Percentiles rank a stretch among this genome's conserved stretches.
Evolutionary conservation across 2,888 invertebrate genomes (phyloP).

Genomic region (Sarcophaga subvicina): DNA sequence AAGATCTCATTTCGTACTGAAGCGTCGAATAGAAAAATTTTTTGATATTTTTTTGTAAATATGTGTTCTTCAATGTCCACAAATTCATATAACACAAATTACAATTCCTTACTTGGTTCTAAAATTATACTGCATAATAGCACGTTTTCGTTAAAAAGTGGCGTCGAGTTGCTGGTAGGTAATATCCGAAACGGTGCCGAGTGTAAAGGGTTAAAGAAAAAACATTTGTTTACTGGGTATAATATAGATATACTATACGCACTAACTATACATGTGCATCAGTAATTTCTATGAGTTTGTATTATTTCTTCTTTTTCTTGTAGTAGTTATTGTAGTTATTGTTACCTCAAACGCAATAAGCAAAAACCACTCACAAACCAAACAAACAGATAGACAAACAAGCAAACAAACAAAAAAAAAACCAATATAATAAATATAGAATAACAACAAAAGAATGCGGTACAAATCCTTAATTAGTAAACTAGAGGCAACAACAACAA

Average conservation of each 20-base stretch:
- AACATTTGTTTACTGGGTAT: background rate
- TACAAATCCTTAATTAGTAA: slow-evolving; percentile 67
- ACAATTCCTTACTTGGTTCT: too few species aligned
- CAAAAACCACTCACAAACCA: background rate
- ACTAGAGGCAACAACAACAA: slow-evolving; percentile 28
- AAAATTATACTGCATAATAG: too few species aligned
- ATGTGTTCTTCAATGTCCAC: too few species aligned
- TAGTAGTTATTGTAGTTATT: slow-evolving; percentile 16
- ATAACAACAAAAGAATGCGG: slow-evolving; percentile 63
- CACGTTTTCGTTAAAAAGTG: too few species aligned
- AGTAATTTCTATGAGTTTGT: background rate
- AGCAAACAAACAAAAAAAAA: slow-evolving; percentile 27
- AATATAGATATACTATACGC: background rate
- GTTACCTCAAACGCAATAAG: slow-evolving; percentile 49
- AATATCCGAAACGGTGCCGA: too few species aligned
- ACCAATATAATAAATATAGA: slow-evolving; percentile 20
- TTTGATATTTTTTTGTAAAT: too few species aligned
- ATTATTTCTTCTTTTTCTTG: background rate
- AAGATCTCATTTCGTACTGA: too few species aligned
- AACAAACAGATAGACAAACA: background rate
- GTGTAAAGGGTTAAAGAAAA: background rate
- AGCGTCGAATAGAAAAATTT: too few species aligned
- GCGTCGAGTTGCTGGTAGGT: too few species aligned
- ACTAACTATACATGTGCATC: background rate
- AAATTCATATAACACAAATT: too few species aligned